Base-by-base conservation (phyloP, 2,888 invertebrate genomes). In the Drosophila nigricruria region DNA sequence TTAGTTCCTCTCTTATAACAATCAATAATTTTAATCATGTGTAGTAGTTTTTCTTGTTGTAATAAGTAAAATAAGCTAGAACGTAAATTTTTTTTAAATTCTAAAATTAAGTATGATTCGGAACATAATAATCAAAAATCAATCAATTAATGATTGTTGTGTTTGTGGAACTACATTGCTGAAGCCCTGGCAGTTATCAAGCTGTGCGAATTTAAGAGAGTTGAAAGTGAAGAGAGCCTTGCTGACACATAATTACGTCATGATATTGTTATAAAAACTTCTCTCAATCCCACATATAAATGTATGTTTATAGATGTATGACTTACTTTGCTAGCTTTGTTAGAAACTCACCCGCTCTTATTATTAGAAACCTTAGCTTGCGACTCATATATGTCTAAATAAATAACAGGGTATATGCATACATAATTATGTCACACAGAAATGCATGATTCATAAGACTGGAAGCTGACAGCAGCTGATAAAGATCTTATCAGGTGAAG, bases 211-310 rank as follows among this genome's bases (percentile, higher is more conserved):
- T 20, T 27, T 18, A 49, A 49, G 54, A 67, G 53, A 65, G 64
- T 10, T 25, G 4, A n/a, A 10, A n/a, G n/a, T n/a, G n/a, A 16
- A 58, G 20, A 16, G 16, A 36, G 16, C 9, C 5, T 30, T 42
- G 38, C 27, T 57, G 45, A 36, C 34, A 53, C 18, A 14, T 36
- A 47, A 43, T 78, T 47, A 50, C 78, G 68, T 68, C 65, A 73
- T 68, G 49, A 71, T 63, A 56, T 61, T 78, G 50, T 27, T 27
- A 47, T 49, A 4, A 25, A 66, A 74, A 67, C 62, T 65, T 77
- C 45, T 59, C 49, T 58, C 32, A 57, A 25, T 40, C 40, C 23
- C 25, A 58, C 10, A 30, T 45, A 2, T 43, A 10, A n/a, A n/a
- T 27, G 5, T 5, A 4, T 25, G 12, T n/a, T 25, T 32, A 0